Evolutionary conservation across 2,797 vertebrate genomes (phyloP).

Genomic region (Onychomys leucogaster): DNA sequence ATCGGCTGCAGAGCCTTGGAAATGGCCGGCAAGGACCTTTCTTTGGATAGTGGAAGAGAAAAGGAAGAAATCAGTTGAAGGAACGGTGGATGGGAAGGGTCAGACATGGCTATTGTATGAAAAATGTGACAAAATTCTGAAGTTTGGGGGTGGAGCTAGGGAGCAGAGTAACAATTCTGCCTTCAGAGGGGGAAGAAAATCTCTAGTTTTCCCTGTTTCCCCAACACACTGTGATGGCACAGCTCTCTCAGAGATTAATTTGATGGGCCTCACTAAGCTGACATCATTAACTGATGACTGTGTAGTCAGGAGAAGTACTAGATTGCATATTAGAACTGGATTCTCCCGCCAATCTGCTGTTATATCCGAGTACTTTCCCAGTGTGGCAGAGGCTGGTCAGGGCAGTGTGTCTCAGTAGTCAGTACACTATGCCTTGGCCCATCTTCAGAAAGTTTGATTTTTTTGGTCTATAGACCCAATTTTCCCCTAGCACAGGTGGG

Average conservation of each 20-base stretch:
- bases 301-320: neutral
- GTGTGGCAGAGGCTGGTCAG: neutral
- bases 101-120: neutral
- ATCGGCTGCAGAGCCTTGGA: neutral
- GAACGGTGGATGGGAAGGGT: neutral
- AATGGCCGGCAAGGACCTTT: neutral
- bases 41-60: neutral
- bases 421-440: neutral
- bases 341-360: neutral
- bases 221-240: neutral
- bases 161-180: neutral
- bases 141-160: neutral
- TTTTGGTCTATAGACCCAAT: neutral
- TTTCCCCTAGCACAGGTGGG: neutral
- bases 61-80: neutral
- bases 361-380: neutral
- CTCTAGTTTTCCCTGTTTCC: neutral
- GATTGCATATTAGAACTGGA: neutral
- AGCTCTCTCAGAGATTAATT: accelerated
- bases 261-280: neutral
- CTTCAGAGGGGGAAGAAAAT: neutral
- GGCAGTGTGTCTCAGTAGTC: neutral
- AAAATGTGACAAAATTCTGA: slow-evolving; percentile 6
- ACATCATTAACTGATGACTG: neutral
- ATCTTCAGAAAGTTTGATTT: neutral